Base-by-base conservation (phyloP, 2,797 vertebrate species). In the Lepus townsendii region DNA sequence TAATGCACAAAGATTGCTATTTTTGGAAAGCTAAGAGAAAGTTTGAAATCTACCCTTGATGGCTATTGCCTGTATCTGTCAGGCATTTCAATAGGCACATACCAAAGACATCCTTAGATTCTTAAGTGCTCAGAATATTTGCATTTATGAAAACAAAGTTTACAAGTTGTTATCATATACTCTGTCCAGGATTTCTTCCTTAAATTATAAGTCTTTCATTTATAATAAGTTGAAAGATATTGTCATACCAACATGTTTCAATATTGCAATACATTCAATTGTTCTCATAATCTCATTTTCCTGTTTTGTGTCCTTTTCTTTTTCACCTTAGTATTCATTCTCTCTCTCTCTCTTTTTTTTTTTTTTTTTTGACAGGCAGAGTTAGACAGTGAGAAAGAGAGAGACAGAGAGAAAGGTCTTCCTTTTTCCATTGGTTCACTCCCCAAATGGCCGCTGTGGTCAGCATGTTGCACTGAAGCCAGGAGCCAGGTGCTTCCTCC, bases 21-120 rank as follows among this genome's bases (percentile, higher is more conserved):
- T 84, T 95, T 93, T 77, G 89, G 62, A 89, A 19, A 87, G 14
- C 50, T 77, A 54, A 54, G 35, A 83, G 47, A 89, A 85, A 91
- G 35, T 79, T 87, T 93, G n/a, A 76, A 85, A 91, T 91, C 13
- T 73, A 73, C 9, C 1, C 20, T 60, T 17, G 20, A 7, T 11
- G 22, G 8, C 20, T 71, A 85, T 80, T 92, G 2, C n/a, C 13
- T 52, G 7, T 84, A 26, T 77, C 57, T 85, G 90, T 71, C 63
- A 57, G 32, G 66, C 0, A 84, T 83, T 83, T 1, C 14, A 76
- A 1, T 38, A 72, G 42, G 3, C 8, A 77, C 13, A 47, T 0
- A 38, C 76, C 78, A 52, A 83, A 50, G 17, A 75, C 60, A 73
- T 57, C 42, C 3, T 75, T 68, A 65, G 3, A 32, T 82, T 60